These are phyloP conservation scores for Ranitomeya variabilis DNA, from an alignment of 2,113 vertebrate genomes.

Conservation along the genomic window DNA sequence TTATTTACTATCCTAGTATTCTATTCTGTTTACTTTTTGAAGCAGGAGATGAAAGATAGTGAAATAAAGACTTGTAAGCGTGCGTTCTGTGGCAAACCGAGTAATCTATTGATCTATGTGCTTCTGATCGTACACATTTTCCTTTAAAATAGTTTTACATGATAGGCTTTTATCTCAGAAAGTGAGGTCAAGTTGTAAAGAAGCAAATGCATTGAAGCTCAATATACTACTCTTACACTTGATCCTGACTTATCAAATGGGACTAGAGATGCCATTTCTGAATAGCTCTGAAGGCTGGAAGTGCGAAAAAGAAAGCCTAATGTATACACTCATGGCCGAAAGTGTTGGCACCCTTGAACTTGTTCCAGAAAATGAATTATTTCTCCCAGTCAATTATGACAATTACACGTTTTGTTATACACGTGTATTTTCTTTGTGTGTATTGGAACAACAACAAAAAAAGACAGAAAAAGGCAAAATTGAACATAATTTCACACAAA, in stretches of 20 bases:
- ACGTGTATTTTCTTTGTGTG: too few species aligned
- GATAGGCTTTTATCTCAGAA: conserved; percentile 21
- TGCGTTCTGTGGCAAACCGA: neutral
- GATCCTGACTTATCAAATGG: conserved; percentile 8
- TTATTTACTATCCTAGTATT: neutral
- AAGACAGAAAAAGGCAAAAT: too few species aligned
- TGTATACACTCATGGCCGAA: too few species aligned
- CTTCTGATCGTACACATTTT: conserved; percentile 23
- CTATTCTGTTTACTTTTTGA: neutral
- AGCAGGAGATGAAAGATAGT: neutral
- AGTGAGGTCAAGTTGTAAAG: conserved; percentile 15
- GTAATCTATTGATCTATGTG: conserved; percentile 7
- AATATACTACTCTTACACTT: neutral
- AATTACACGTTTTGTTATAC: too few species aligned
- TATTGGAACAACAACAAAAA: too few species aligned
- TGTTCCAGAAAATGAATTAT: too few species aligned
- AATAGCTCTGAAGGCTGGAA: neutral
- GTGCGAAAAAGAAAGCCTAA: neutral
- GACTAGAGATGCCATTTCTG: neutral
- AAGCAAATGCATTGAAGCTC: conserved; percentile 9
- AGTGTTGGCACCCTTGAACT: too few species aligned
- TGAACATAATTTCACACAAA: too few species aligned
- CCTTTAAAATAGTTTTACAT: conserved; percentile 8
- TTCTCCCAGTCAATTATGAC: too few species aligned
- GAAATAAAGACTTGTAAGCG: neutral